These are phyloP conservation scores for Zenarchopterus dispar DNA, from an alignment of 2,797 vertebrate genomes.

Conservation along the genomic window DNA sequence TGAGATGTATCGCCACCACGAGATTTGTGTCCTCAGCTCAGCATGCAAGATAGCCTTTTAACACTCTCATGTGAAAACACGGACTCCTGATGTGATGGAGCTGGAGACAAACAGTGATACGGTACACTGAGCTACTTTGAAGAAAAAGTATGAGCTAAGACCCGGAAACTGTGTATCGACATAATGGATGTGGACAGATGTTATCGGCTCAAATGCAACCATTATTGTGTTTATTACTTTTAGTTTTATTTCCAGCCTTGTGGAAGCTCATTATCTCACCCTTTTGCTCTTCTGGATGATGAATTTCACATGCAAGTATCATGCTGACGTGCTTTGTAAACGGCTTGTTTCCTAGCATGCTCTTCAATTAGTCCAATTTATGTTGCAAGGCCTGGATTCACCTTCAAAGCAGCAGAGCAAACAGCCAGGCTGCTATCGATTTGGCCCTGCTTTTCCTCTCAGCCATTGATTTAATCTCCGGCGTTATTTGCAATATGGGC, in stretches of 20 bases:
- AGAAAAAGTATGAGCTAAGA: too few species aligned
- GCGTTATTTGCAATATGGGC: constrained; percentile 76
- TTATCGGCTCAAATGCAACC: constrained; percentile 45
- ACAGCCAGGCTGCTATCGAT: constrained; percentile 78
- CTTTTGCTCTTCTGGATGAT: constrained; percentile 51
- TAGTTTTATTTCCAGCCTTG: constrained; percentile 36
- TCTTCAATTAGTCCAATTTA: constrained; percentile 83
- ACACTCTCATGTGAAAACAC: constrained; percentile 24
- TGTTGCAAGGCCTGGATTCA: constrained; percentile 73
- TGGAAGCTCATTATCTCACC: constrained; percentile 56
- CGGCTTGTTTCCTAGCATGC: constrained; percentile 69
- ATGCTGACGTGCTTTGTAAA: constrained; percentile 64
- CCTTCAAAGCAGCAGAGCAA: constrained; percentile 75
- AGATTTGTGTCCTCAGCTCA: constrained; percentile 42
- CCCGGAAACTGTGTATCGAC: constrained; percentile 14
- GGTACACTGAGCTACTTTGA: too few species aligned
- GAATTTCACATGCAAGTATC: constrained; percentile 60
- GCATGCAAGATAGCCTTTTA: constrained; percentile 37
- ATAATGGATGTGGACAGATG: constrained; percentile 36
- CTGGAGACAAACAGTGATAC: constrained; percentile 21
- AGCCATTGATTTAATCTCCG: constrained; percentile 81
- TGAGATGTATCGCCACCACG: constrained; percentile 48
- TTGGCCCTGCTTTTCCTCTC: constrained; percentile 74
- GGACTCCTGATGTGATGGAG: constrained; percentile 34
- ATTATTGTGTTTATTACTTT: constrained; percentile 51